A percentile compares a stretch with the other conserved stretches of the same genome.
These are phyloP conservation scores for Drosophila miranda DNA, from an alignment of 1,140 invertebrate genomes.

Conservation along the genomic window DNA sequence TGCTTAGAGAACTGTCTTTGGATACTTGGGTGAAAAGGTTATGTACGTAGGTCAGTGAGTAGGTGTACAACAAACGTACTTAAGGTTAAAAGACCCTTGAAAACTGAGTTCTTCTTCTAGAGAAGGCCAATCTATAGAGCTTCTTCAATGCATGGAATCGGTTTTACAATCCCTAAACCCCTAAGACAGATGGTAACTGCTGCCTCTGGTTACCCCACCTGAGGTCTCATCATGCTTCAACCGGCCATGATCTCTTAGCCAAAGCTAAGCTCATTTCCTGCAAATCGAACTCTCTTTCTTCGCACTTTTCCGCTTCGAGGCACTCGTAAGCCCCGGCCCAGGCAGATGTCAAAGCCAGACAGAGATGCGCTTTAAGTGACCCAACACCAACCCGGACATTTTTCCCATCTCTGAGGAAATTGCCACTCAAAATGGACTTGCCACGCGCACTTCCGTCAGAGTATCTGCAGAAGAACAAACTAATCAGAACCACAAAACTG, in stretches of 20 bases:
- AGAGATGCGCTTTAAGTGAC: constrained; percentile 29
- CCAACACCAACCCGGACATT: constrained; percentile 20
- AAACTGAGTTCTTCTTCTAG: too few relatives aligned
- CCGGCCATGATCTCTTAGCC: neutral
- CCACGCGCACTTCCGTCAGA: constrained; percentile 71
- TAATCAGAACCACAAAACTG: constrained; percentile 40
- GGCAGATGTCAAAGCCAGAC: constrained; percentile 37
- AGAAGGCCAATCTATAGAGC: too few relatives aligned
- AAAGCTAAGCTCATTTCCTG: constrained; percentile 29
- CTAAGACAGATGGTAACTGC: too few relatives aligned
- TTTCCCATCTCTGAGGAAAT: constrained; percentile 49
- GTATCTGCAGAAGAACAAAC: constrained; percentile 48
- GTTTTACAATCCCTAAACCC: too few relatives aligned
- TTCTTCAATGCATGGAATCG: too few relatives aligned
- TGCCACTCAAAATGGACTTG: constrained; percentile 61
- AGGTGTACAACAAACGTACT: too few relatives aligned
- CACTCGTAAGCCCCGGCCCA: constrained; percentile 5
- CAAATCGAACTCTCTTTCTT: neutral
- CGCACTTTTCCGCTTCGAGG: constrained; percentile 27
- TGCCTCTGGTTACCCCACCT: too few relatives aligned
- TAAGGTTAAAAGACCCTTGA: too few relatives aligned
- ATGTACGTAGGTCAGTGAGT: too few relatives aligned
- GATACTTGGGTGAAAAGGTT: too few relatives aligned
- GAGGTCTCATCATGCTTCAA: too few relatives aligned
- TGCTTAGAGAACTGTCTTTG: neutral